A percentile compares a stretch with the other conserved stretches of the same genome.
These are phyloP conservation scores for Esox lucius DNA, from an alignment of 2,797 vertebrate genomes.

Conservation along the genomic window DNA sequence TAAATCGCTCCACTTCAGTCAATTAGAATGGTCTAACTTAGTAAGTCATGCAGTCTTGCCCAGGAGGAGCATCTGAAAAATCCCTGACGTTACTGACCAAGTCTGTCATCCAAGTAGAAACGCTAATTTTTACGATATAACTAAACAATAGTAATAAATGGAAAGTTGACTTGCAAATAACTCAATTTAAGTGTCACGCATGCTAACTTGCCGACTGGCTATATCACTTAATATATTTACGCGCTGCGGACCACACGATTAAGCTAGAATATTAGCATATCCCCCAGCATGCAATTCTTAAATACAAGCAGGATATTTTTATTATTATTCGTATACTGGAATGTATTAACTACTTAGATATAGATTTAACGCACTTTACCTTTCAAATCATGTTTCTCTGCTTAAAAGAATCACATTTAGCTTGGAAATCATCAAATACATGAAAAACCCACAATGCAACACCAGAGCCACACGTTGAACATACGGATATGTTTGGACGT, in stretches of 20 bases:
- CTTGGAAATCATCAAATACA: not conserved
- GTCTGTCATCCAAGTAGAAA: not conserved
- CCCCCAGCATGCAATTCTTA: conserved; percentile 16
- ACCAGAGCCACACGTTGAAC: not conserved
- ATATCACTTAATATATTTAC: not conserved
- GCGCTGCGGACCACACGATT: not conserved
- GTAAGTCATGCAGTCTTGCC: not conserved
- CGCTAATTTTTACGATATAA: not conserved
- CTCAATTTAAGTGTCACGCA: not conserved
- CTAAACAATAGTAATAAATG: too few relatives aligned
- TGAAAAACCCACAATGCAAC: conserved; percentile 5
- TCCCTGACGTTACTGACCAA: not conserved
- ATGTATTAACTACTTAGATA: not conserved
- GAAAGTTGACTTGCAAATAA: not conserved
- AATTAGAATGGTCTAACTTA: not conserved
- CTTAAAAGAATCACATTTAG: not conserved
- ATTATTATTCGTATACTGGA: not conserved
- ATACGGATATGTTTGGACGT: not conserved
- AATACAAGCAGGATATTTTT: not conserved
- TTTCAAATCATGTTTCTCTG: not conserved
- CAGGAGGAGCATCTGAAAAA: not conserved
- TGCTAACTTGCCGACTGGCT: too few relatives aligned
- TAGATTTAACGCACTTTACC: not conserved
- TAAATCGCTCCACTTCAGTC: not conserved
- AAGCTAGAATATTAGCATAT: conserved; percentile 3